A percentile compares a stretch with the other conserved stretches of the same genome.
phyloP scores from a whole-genome alignment of 1,140 invertebrate species.

The Drosophila aff. region DNA sequence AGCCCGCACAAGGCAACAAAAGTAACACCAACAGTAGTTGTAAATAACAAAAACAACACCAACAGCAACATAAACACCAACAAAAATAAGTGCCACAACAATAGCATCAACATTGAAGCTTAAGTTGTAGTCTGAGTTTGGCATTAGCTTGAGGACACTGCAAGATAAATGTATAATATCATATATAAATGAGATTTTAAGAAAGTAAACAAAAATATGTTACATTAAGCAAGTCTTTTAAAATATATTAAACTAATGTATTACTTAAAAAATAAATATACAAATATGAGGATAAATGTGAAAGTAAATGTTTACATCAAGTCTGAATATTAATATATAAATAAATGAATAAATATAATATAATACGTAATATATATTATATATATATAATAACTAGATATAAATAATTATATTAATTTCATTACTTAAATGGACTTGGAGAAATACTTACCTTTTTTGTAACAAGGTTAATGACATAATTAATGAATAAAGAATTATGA shows the following conservation, averaged over 20 bases:
- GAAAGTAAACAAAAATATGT: not conserved
- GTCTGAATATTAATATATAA: too few relatives aligned
- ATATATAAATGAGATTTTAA: not conserved
- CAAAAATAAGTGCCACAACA: conserved; percentile 33
- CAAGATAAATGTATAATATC: not conserved
- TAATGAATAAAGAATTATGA: not conserved
- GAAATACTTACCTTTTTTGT: not conserved
- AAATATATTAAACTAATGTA: too few relatives aligned
- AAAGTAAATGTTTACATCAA: too few relatives aligned
- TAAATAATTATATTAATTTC: too few relatives aligned
- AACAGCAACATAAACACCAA: not conserved
- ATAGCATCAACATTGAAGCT: conserved; percentile 22
- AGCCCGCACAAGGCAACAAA: conserved; percentile 7
- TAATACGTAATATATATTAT: too few relatives aligned
- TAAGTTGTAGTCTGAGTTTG: conserved; percentile 15
- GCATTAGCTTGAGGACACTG: conserved; percentile 19
- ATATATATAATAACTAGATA: too few relatives aligned
- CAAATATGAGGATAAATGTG: too few relatives aligned
- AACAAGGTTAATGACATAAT: not conserved
- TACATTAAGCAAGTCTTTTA: too few relatives aligned
- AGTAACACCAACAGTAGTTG: conserved; percentile 12
- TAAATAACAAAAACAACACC: conserved; percentile 10
- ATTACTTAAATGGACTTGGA: too few relatives aligned
- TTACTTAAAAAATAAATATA: too few relatives aligned
- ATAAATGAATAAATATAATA: not conserved